Base-by-base conservation (phyloP, 2,888 invertebrate species). In the Melieria crassipennis region DNA sequence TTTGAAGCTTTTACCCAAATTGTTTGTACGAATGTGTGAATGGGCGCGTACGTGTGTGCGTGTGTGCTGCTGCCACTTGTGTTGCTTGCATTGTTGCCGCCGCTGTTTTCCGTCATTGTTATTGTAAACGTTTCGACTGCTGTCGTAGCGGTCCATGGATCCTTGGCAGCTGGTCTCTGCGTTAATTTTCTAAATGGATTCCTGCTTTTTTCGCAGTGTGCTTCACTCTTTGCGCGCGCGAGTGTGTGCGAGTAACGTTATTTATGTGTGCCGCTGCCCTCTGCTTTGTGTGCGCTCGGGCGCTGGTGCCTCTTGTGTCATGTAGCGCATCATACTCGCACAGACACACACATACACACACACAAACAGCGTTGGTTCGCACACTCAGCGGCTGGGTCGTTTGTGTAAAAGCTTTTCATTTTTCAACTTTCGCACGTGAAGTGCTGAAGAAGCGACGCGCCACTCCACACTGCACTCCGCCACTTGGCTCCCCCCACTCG, bases 151-250 rank as follows among this genome's bases (percentile, higher is more conserved):
- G 48, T 30, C 58, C n/a, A 10, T 16, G 16, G 13, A 16, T 16
- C 65, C 56, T 70, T 45, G 65, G 55, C 43, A 64, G 13, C 52
- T 80, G 77, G 73, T 77, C 71, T 73, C 77, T 80, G 79, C 78
- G 76, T 81, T 81, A 81, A 81, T 82, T 81, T 81, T 72, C 77
- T 75, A 81, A 81, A 82, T 82, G 83, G 77, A 69, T 74, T 75
- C 75, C 65, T 71, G 58, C 50, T 61, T 52, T 10, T 16, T 7
- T 10, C n/a, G 30, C 7, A 16, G 9, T 9, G 43, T 65, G 55
- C 11, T 7, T 43, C 45, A 4, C 16, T n/a, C 52, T 67, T 67
- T 50, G 1, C 30, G 52, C 5, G 45, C 16, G 43, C 61, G 52
- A 60, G 61, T 67, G 60, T 67, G 60, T 30, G 58, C 58, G 48